Conservation (phyloP, 2,797 vertebrate species). For the Rhyacichthys aspro region DNA sequence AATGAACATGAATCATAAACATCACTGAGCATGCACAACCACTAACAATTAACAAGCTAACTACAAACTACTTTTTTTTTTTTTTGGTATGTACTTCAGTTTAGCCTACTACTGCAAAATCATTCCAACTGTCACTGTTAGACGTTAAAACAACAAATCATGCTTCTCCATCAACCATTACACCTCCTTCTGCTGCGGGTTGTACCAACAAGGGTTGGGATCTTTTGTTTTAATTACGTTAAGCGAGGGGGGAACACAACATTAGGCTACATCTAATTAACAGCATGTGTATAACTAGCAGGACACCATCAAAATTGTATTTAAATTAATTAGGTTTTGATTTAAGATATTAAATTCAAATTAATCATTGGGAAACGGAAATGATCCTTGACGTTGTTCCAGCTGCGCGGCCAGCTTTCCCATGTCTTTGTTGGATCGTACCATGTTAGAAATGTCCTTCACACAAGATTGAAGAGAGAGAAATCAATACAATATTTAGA, state of each 20-base stretch:
- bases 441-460: slow-evolving; percentile 12
- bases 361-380: slow-evolving; percentile 95
- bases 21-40: no score
- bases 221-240: slow-evolving; percentile 87
- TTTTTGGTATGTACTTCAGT: slow-evolving; percentile 4
- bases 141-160: slow-evolving; percentile 28
- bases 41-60: no score
- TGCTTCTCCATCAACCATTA: slow-evolving; percentile 37
- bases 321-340: slow-evolving; percentile 98
- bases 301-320: slow-evolving; percentile 94
- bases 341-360: slow-evolving; percentile 98
- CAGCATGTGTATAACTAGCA: slow-evolving; percentile 92
- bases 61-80: background rate
- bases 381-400: slow-evolving; percentile 91
- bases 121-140: slow-evolving; percentile 13
- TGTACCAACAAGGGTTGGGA: slow-evolving; percentile 82
- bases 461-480: slow-evolving; percentile 39
- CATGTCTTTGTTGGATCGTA: slow-evolving; percentile 72
- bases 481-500: slow-evolving; percentile 86
- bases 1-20: no score
- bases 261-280: slow-evolving; percentile 93
- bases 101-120: slow-evolving; percentile 8
- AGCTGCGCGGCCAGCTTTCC: slow-evolving; percentile 85
- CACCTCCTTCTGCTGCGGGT: slow-evolving; percentile 65
- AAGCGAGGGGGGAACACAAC: slow-evolving; percentile 77